These are phyloP conservation scores for Limnephilus auricula DNA, from an alignment of 2,888 invertebrate genomes.

Conservation along the genomic window DNA sequence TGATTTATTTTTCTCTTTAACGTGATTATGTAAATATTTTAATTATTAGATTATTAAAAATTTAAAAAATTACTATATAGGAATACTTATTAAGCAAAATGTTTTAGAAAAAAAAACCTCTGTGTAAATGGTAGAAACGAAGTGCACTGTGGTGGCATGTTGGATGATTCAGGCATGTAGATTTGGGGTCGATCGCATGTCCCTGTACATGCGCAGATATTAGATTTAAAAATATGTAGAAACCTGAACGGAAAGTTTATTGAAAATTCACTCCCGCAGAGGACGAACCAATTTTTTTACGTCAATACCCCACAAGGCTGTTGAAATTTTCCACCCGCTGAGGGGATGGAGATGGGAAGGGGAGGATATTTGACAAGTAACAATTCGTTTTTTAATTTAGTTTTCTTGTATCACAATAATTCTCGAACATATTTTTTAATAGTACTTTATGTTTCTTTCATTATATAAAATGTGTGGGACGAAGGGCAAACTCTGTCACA, in stretches of 20 bases:
- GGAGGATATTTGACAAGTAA: background rate
- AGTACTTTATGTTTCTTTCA: background rate
- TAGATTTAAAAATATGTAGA: too few species aligned
- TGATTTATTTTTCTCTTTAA: too few species aligned
- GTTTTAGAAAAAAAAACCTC: too few species aligned
- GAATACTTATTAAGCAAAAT: too few species aligned
- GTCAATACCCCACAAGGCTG: background rate
- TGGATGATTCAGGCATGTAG: background rate
- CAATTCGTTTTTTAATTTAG: background rate
- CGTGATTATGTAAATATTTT: too few species aligned
- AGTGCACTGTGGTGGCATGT: background rate
- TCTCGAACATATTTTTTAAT: background rate
- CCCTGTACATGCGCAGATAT: too few species aligned
- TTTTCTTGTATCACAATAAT: background rate
- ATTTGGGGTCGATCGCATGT: too few species aligned
- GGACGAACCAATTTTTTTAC: background rate
- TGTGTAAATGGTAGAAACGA: background rate
- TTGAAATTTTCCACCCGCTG: background rate
- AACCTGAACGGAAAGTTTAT: background rate
- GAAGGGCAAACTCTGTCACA: background rate
- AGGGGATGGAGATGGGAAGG: background rate
- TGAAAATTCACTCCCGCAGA: background rate
- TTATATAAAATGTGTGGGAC: background rate
- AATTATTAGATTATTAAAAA: too few species aligned
- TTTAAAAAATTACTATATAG: too few species aligned